Percentiles rank a stretch among this genome's conserved stretches.
These are phyloP conservation scores for Phocides pigmalion DNA, from an alignment of 1,140 invertebrate genomes.

Conservation along the genomic window DNA sequence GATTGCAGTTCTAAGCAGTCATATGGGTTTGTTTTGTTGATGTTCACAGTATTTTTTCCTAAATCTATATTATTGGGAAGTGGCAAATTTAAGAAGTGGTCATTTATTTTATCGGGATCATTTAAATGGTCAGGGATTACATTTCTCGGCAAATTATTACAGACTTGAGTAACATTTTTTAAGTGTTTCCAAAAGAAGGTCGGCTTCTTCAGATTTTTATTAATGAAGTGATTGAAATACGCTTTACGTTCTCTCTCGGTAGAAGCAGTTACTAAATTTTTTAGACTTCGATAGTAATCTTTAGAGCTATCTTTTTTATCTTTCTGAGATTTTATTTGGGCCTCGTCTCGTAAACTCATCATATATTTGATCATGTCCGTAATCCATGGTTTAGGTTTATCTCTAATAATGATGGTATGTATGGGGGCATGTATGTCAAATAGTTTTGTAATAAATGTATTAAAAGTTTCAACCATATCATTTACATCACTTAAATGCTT, in stretches of 20 bases:
- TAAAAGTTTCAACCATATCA: conserved; percentile 12
- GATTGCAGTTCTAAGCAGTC: no score
- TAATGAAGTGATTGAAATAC: conserved; percentile 32
- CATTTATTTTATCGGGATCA: no score
- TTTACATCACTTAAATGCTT: not conserved
- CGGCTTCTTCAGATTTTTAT: conserved; percentile 34
- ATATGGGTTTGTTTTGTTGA: no score
- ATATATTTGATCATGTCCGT: conserved; percentile 9
- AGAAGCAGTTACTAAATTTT: conserved; percentile 33
- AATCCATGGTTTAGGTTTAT: conserved; percentile 11
- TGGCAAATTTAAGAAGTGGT: no score
- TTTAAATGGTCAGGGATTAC: no score
- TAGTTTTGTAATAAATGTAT: not conserved
- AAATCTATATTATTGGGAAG: no score
- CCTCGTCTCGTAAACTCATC: conserved; percentile 6
- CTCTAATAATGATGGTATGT: not conserved
- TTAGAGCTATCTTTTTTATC: conserved; percentile 7
- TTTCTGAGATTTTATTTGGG: not conserved
- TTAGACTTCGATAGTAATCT: conserved; percentile 21
- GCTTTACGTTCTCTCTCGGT: conserved; percentile 32
- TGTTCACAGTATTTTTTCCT: no score
- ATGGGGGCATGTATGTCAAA: conserved; percentile 10
- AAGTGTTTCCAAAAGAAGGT: conserved; percentile 30
- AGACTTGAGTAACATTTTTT: conserved; percentile 8
- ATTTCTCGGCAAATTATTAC: no score